These are phyloP conservation scores for Donacobius atricapilla DNA, from an alignment of 2,113 vertebrate species.

Conservation along the genomic window DNA sequence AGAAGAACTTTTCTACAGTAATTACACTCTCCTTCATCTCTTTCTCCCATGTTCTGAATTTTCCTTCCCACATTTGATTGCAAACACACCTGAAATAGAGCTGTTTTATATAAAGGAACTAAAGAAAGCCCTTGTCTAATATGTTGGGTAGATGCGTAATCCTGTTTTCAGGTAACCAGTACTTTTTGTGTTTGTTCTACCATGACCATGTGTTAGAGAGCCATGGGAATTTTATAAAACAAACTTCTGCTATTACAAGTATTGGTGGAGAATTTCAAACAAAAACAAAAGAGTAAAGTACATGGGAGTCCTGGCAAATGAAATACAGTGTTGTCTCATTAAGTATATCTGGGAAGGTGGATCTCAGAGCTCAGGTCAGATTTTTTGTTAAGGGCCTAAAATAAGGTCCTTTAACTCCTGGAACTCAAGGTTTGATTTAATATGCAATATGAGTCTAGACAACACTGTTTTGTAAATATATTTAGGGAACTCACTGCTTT, in stretches of 20 bases:
- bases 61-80: neutral
- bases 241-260: neutral
- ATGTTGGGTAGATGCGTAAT: neutral
- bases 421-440: neutral
- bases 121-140: neutral
- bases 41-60: neutral
- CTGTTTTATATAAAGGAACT: neutral
- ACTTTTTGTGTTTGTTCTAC: neutral
- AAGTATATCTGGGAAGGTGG: neutral
- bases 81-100: neutral
- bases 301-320: neutral
- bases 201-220: neutral
- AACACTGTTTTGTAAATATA: neutral
- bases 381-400: neutral
- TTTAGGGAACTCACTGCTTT: constrained; percentile 27
- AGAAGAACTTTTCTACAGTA: neutral
- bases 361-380: neutral
- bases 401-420: neutral
- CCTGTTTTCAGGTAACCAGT: neutral
- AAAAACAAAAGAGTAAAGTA: neutral
- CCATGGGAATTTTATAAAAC: neutral
- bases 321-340: neutral
- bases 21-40: neutral
- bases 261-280: neutral
- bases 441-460: neutral